Percentiles rank a stretch among this genome's conserved stretches.
Conservation (phyloP, 2,888 invertebrate species). For the Cryptops parisi region DNA sequence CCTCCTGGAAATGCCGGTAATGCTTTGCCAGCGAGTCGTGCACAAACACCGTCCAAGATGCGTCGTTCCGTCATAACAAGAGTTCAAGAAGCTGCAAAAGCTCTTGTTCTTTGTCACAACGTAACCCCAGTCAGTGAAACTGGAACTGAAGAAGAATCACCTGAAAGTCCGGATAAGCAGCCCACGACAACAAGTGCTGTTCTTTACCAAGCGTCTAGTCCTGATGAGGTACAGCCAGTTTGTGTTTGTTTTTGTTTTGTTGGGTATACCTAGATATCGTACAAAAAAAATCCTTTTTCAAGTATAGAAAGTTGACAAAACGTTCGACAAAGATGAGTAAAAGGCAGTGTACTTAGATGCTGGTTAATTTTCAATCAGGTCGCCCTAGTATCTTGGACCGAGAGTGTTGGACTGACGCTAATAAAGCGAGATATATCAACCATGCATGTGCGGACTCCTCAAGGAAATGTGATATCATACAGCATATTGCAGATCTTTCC, state of each 20-base stretch:
- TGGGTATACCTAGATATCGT: too few species aligned
- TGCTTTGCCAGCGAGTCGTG: slow-evolving; percentile 17
- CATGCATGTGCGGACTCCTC: slow-evolving; percentile 39
- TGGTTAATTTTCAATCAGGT: slow-evolving; percentile 39
- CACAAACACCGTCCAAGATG: slow-evolving; percentile 35
- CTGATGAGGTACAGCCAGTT: slow-evolving; percentile 51
- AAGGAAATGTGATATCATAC: slow-evolving; percentile 39
- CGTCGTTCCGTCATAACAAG: slow-evolving; percentile 54
- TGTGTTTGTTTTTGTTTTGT: slow-evolving; percentile 8
- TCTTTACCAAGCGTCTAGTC: slow-evolving; percentile 56
- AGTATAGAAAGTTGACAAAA: too few species aligned
- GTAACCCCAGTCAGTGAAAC: slow-evolving; percentile 92
- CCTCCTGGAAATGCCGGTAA: slow-evolving; percentile 10
- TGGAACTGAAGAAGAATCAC: not conserved
- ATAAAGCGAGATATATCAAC: slow-evolving; percentile 41
- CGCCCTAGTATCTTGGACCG: slow-evolving; percentile 57
- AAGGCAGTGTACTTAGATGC: too few species aligned
- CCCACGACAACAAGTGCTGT: slow-evolving; percentile 31
- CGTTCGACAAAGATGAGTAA: too few species aligned
- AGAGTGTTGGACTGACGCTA: slow-evolving; percentile 48
- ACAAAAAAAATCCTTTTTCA: too few species aligned
- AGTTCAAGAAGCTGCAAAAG: slow-evolving; percentile 79
- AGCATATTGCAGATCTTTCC: slow-evolving; percentile 52
- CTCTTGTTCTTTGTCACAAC: slow-evolving; percentile 94
- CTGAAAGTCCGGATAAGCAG: slow-evolving; percentile 43